A percentile compares a stretch with the other conserved stretches of the same genome.
Conservation (phyloP, 2,113 vertebrate species). For the Amblyopsis rosae region DNA sequence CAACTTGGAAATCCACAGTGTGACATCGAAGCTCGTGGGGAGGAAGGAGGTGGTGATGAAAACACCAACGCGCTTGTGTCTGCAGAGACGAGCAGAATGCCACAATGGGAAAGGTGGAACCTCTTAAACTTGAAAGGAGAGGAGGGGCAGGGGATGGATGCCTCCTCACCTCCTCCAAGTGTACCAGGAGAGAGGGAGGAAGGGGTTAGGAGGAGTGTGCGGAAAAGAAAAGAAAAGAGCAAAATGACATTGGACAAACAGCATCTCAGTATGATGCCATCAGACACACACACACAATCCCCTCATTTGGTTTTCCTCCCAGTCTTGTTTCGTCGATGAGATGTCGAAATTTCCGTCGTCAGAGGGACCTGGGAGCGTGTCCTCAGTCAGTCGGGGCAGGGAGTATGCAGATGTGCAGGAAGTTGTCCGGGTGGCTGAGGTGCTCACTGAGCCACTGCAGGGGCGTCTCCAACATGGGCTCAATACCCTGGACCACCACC, state of each 20-base stretch:
- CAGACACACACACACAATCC: background rate
- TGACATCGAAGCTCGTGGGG: background rate
- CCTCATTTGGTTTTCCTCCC: slow-evolving; percentile 17
- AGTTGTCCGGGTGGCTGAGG: slow-evolving; percentile 98
- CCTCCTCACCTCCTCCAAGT: background rate
- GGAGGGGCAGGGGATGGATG: slow-evolving; percentile 19
- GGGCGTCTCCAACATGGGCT: slow-evolving; percentile 95
- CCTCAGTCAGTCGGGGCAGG: slow-evolving; percentile 88
- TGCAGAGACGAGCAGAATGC: background rate
- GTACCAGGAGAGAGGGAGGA: background rate
- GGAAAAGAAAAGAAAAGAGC: too few relatives aligned
- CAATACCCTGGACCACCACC: slow-evolving; percentile 96
- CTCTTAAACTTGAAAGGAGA: background rate
- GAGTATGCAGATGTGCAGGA: slow-evolving; percentile 94
- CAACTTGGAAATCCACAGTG: too few relatives aligned
- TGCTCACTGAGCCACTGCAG: slow-evolving; percentile 98
- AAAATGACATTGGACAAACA: background rate
- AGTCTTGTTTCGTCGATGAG: background rate
- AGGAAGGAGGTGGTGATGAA: background rate
- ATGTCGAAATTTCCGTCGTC: background rate
- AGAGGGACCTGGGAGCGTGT: slow-evolving; percentile 15
- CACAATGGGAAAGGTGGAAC: background rate
- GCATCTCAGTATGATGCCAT: background rate
- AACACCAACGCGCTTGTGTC: background rate
- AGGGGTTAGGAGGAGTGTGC: slow-evolving; percentile 9